Evolutionary conservation across 2,888 invertebrate species (phyloP), one percentile per base, ranked within the genome.

Genomic region (Xestobium rufovillosum): DNA sequence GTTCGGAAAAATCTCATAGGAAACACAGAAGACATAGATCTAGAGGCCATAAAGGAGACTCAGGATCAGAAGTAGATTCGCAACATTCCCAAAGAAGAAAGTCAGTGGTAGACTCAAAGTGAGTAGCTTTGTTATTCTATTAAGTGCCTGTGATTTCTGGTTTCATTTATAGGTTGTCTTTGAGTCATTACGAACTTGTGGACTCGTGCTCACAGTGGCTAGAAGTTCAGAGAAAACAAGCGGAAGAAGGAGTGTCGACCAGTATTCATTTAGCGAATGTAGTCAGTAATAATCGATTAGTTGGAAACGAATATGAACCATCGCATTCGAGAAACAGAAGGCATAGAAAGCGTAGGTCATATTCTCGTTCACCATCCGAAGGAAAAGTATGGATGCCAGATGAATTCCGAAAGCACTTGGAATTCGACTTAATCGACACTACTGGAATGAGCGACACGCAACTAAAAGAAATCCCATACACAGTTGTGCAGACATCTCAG

Each of bases 131-230:
- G n/a, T n/a, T n/a, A n/a, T n/a, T n/a, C n/a, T n/a, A n/a, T n/a
- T n/a, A n/a, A n/a, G n/a, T n/a, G n/a, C n/a, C n/a, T n/a, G n/a
- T n/a, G n/a, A n/a, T n/a, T n/a, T n/a, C n/a, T n/a, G n/a, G n/a
- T n/a, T n/a, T n/a, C 23, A 8, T 19, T n/a, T 56, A 32, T 47
- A 69, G 70, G 46, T 67, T 68, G 48, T 48, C 53, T 3, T 65
- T 67, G 15, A 57, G 61, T 39, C 65, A 67, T 44, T 72, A 75
- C 38, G 88, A 88, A 64, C 70, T 90, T 53, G 81, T 91, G 30
- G 89, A 90, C 60, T 89, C 89, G 4, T 86, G 85, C 51, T 78
- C 81, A 34, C 90, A 90, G 63, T 91, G 90, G 90, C 80, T 82
- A 50, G 88, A 90, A 67, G 85, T 87, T 28, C 80, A 89, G 61